Evolutionary conservation across 1,140 invertebrate genomes (phyloP).

Genomic region (Venustaconcha ellipsiformis): DNA sequence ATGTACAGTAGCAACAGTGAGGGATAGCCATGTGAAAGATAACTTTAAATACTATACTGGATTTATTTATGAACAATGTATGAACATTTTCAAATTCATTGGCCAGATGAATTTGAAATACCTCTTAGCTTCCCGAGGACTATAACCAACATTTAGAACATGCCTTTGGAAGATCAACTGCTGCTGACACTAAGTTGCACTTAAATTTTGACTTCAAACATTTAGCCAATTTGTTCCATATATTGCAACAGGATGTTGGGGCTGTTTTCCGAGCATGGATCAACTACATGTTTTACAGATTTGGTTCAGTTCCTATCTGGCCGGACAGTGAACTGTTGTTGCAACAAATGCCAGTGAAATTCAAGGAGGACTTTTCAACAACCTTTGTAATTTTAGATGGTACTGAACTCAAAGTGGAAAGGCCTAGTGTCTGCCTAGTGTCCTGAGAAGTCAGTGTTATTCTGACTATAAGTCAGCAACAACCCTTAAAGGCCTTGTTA

Average conservation of each 20-base stretch:
- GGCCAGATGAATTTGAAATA: slow-evolving; percentile 2
- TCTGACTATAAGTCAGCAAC: slow-evolving; percentile 40
- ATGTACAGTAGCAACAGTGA: too few relatives aligned
- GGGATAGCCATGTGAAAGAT: slow-evolving; percentile 1
- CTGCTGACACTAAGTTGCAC: too few relatives aligned
- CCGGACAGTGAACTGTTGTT: slow-evolving; percentile 22
- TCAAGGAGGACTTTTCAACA: slow-evolving; percentile 24
- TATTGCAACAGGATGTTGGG: slow-evolving; percentile 19
- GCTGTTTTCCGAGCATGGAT: slow-evolving; percentile 30
- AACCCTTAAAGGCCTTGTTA: slow-evolving; percentile 38
- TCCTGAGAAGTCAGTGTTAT: too few relatives aligned
- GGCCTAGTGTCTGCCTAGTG: too few relatives aligned
- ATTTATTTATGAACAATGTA: slow-evolving; percentile 11
- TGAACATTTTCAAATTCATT: slow-evolving; percentile 11
- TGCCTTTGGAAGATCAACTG: slow-evolving; percentile 14
- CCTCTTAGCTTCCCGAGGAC: slow-evolving; percentile 1
- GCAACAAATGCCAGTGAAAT: slow-evolving; percentile 29
- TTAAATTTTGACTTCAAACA: slow-evolving; percentile 16
- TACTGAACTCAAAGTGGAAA: too few relatives aligned
- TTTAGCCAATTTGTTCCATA: slow-evolving; percentile 12
- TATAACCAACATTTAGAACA: background rate
- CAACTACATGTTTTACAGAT: slow-evolving; percentile 30
- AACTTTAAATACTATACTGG: slow-evolving; percentile 30
- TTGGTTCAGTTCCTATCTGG: slow-evolving; percentile 32
- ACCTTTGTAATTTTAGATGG: slow-evolving; percentile 31